Conservation (phyloP, 2,113 vertebrate genomes). For the Penelope pileata region DNA sequence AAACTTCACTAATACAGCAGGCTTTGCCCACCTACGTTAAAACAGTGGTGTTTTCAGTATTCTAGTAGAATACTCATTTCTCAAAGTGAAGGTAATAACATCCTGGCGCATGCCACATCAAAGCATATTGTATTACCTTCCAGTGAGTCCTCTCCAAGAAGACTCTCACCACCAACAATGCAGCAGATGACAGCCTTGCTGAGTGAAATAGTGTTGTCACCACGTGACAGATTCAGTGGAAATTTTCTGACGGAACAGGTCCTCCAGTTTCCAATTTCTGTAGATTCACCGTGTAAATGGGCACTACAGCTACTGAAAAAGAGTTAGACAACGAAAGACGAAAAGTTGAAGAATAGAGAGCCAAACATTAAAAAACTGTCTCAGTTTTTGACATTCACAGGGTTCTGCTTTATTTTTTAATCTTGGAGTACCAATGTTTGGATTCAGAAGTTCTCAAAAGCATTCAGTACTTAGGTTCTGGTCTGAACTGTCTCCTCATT, state of each 20-base stretch:
- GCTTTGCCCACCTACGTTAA: neutral
- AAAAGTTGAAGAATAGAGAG: neutral
- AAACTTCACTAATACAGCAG: neutral
- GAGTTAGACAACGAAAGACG: neutral
- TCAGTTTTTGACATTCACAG: neutral
- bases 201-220: neutral
- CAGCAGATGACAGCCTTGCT: neutral
- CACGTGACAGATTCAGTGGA: neutral
- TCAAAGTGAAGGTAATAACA: neutral
- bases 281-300: neutral
- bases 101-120: neutral
- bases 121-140: neutral
- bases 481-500: slow-evolving; percentile 24
- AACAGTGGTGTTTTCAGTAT: neutral
- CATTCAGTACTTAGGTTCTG: neutral
- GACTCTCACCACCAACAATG: neutral
- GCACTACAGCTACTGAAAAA: neutral
- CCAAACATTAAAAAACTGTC: neutral
- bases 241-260: neutral
- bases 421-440: neutral
- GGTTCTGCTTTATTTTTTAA: neutral
- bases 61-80: neutral
- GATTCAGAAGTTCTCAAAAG: slow-evolving; percentile 3
- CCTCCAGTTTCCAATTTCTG: neutral
- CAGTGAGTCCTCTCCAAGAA: neutral